Conservation (phyloP, 2,113 vertebrate species). For the Colistium nudipinnis region DNA sequence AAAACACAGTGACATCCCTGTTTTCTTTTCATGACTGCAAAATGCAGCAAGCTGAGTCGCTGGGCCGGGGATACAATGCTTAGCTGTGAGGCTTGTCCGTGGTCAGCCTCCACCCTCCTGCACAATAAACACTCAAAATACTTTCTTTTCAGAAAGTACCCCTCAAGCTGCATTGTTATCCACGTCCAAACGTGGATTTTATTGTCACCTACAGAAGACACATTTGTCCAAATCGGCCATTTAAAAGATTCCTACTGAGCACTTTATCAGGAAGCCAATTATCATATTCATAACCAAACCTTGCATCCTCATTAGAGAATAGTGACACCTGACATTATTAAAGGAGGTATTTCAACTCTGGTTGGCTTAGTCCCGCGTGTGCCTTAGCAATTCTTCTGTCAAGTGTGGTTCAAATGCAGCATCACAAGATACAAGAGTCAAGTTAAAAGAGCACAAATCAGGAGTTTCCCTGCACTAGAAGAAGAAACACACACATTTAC, state of each 20-base stretch:
- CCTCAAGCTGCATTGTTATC: too few relatives aligned
- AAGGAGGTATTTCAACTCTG: slow-evolving; percentile 24
- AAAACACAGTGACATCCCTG: neutral
- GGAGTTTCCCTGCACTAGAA: slow-evolving; percentile 1
- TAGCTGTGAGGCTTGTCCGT: too few relatives aligned
- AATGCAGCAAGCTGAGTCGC: too few relatives aligned
- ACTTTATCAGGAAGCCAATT: too few relatives aligned
- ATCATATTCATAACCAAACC: too few relatives aligned
- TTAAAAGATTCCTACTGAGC: neutral
- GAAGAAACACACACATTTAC: slow-evolving; percentile 30
- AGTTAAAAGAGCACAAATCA: slow-evolving; percentile 7
- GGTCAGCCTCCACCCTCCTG: too few relatives aligned
- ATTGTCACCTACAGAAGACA: too few relatives aligned
- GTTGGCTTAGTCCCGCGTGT: slow-evolving; percentile 23
- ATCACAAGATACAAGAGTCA: slow-evolving; percentile 14
- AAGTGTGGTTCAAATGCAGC: slow-evolving; percentile 45
- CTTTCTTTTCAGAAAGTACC: neutral
- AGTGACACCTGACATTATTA: neutral
- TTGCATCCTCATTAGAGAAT: neutral
- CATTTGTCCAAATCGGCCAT: neutral
- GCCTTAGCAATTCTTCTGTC: neutral
- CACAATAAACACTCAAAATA: neutral
- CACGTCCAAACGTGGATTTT: too few relatives aligned
- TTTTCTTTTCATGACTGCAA: too few relatives aligned
- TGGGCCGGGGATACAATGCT: too few relatives aligned